Evolutionary conservation across 1,140 invertebrate species (phyloP).

Genomic region (Panonychus citri): DNA sequence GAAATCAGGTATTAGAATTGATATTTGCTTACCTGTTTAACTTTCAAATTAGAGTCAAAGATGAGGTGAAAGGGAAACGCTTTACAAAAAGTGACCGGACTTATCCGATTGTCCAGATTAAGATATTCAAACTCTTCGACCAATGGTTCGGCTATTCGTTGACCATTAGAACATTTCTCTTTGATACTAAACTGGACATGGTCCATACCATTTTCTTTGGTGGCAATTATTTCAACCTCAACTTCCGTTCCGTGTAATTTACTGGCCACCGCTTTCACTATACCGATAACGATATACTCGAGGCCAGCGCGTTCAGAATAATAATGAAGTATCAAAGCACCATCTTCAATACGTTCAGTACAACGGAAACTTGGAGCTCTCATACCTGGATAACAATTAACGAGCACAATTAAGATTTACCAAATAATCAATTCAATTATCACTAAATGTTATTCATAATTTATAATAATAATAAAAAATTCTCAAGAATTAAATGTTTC

Average conservation of each 20-base stretch:
- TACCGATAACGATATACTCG: constrained; percentile 77
- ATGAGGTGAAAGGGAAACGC: constrained; percentile 86
- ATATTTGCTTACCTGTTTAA: constrained; percentile 21
- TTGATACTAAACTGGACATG: constrained; percentile 83
- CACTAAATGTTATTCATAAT: too few species aligned
- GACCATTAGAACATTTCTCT: constrained; percentile 16
- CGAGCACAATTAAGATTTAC: too few species aligned
- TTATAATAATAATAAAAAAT: too few species aligned
- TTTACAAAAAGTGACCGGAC: constrained; percentile 68
- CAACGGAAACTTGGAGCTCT: constrained; percentile 72
- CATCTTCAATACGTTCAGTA: constrained; percentile 56
- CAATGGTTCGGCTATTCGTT: constrained; percentile 9
- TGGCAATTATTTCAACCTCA: constrained; percentile 61
- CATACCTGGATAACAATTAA: too few species aligned
- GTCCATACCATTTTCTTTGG: constrained; percentile 54
- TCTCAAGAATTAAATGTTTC: too few species aligned
- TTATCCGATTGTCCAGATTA: constrained; percentile 50
- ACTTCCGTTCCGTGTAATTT: constrained; percentile 75
- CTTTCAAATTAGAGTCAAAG: constrained; percentile 59
- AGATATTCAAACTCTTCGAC: constrained; percentile 2
- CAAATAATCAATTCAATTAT: too few species aligned
- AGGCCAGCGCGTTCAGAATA: constrained; percentile 77
- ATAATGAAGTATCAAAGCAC: constrained; percentile 63
- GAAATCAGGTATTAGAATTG: too few species aligned
- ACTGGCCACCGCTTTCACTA: constrained; percentile 75